A percentile compares a stretch with the other conserved stretches of the same genome.
Conservation (phyloP, 2,113 vertebrate genomes). For the Columba livia region DNA sequence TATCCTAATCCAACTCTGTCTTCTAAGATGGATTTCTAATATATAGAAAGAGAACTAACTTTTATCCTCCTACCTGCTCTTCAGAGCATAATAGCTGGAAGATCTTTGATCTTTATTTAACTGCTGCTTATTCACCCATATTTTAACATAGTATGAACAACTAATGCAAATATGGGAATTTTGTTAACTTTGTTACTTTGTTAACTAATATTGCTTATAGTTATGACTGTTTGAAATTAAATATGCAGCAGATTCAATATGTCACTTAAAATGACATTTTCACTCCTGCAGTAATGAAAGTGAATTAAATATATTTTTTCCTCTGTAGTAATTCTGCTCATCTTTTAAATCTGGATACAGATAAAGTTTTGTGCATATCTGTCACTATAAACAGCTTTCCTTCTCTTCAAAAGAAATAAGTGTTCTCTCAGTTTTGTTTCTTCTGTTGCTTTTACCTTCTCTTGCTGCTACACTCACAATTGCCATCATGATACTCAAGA, state of each 20-base stretch:
- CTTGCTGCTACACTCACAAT: background rate
- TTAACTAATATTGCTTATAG: background rate
- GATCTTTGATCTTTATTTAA: background rate
- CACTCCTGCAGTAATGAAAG: background rate
- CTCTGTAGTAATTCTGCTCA: background rate
- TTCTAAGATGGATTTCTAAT: background rate
- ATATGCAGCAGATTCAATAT: background rate
- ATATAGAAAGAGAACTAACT: background rate
- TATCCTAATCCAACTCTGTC: fast-evolving
- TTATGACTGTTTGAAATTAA: background rate
- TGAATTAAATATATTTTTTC: background rate
- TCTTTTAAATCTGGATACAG: background rate
- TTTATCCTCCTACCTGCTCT: background rate
- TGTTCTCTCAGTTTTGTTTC: background rate
- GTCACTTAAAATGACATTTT: background rate
- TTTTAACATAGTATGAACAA: background rate
- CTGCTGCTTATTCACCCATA: background rate
- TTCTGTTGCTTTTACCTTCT: background rate
- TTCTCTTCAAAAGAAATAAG: background rate
- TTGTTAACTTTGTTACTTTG: background rate
- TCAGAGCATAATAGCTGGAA: background rate
- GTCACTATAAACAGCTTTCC: background rate
- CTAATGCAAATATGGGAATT: background rate
- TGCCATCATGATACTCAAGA: background rate
- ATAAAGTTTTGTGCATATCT: background rate